Conservation (phyloP, 2,888 invertebrate species). For the Eurytoma californica region DNA sequence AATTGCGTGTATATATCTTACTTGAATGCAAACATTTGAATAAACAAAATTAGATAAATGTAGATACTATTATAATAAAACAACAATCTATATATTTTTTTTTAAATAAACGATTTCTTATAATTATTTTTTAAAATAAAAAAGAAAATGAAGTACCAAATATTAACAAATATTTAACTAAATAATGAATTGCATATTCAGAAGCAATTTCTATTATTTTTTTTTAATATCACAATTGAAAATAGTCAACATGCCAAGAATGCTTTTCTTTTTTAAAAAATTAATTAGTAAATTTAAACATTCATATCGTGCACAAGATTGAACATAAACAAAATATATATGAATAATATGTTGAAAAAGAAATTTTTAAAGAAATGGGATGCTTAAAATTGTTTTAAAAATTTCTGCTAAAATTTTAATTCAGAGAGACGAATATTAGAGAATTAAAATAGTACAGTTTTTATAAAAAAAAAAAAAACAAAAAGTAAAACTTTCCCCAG, state of each 20-base stretch:
- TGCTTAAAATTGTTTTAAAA: neutral
- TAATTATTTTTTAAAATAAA: too few species aligned
- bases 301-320: neutral
- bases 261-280: neutral
- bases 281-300: neutral
- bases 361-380: neutral
- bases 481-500: too few species aligned
- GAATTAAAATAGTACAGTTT: neutral
- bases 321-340: neutral
- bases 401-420: neutral
- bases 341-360: neutral
- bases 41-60: neutral
- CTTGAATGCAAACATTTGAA: neutral
- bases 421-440: slow-evolving; percentile 24
- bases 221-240: neutral
- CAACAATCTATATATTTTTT: neutral
- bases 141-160: too few species aligned
- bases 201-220: neutral
- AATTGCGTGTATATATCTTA: too few species aligned
- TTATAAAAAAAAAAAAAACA: too few species aligned
- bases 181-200: neutral
- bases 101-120: too few species aligned
- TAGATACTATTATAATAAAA: neutral
- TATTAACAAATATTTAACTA: too few species aligned
- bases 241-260: neutral